Evolutionary conservation across 1,140 invertebrate species (phyloP).

Genomic region (Dolichoris vasculosae): DNA sequence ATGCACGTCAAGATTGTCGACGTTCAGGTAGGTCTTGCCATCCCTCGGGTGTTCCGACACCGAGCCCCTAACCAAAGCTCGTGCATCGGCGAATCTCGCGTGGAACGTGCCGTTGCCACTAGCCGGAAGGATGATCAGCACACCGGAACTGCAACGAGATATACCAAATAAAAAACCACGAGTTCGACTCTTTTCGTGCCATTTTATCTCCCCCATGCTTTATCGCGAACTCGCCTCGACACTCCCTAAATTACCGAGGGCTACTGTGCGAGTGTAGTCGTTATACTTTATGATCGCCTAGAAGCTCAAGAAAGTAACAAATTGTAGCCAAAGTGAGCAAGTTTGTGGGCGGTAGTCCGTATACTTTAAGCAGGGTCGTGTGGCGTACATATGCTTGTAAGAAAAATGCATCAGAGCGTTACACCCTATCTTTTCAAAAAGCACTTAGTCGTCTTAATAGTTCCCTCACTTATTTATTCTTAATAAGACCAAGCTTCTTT

Average conservation of each 20-base stretch:
- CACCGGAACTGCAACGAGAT: conserved; percentile 75
- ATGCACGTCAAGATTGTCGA: conserved; percentile 79
- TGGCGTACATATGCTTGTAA: conserved; percentile 11
- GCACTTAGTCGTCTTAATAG: neutral
- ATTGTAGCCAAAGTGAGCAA: neutral
- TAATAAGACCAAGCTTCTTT: neutral
- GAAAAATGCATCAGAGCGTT: conserved; percentile 23
- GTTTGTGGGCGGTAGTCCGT: neutral
- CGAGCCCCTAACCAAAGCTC: conserved; percentile 78
- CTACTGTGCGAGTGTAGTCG: neutral
- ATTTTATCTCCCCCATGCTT: neutral
- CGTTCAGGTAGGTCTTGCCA: conserved; percentile 77
- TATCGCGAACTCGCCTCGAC: too few species aligned
- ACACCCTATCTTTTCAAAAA: conserved; percentile 18
- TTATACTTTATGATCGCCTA: neutral
- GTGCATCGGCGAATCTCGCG: conserved; percentile 78
- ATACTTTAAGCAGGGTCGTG: neutral
- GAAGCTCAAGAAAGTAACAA: conserved; percentile 7
- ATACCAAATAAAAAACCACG: neutral
- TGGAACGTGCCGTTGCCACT: conserved; percentile 83
- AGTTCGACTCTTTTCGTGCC: too few species aligned
- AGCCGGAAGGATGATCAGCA: conserved; percentile 82
- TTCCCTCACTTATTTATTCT: neutral
- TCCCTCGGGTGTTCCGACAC: conserved; percentile 73
- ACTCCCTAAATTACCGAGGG: neutral